phyloP scores from a whole-genome alignment of 2,113 vertebrate genomes.

The Petrocephalus microphthalmus region DNA sequence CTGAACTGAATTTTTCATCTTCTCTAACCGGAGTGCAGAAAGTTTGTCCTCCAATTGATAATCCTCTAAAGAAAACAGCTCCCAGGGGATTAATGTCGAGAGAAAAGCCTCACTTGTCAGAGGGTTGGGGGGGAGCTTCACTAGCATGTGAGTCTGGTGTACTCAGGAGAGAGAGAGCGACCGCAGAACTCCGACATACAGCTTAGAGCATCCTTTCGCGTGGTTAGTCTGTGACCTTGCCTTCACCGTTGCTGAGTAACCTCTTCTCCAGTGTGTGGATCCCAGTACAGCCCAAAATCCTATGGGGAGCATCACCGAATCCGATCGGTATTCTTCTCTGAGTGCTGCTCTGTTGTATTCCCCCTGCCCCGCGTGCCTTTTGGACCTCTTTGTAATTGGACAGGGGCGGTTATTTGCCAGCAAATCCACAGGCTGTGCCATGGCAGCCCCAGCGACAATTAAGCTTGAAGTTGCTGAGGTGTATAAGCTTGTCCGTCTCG shows the following conservation, averaged over 20 bases:
- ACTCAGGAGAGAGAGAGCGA: background rate
- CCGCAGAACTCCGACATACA: background rate
- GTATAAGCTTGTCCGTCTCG: background rate
- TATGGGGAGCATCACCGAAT: background rate
- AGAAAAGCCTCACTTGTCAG: conserved; percentile 10
- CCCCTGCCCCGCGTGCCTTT: too few species aligned
- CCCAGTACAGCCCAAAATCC: background rate
- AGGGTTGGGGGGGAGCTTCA: background rate
- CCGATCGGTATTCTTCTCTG: background rate
- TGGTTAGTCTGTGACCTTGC: background rate
- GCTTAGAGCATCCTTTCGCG: background rate
- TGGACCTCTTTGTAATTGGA: background rate
- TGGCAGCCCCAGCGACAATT: background rate
- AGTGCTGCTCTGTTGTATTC: background rate
- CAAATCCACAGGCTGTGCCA: background rate
- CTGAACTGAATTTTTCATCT: conserved; percentile 16
- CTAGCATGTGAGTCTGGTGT: background rate
- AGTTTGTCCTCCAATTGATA: conserved; percentile 15
- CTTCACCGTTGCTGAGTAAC: background rate
- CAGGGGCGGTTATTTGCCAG: background rate
- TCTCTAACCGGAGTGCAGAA: background rate
- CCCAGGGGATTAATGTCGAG: conserved; percentile 9
- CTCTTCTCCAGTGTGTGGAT: too few species aligned
- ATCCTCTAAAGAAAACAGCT: conserved; percentile 13
- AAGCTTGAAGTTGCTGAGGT: background rate